Evolutionary conservation across 2,113 vertebrate species (phyloP).

Genomic region (Brevimyrus niger): DNA sequence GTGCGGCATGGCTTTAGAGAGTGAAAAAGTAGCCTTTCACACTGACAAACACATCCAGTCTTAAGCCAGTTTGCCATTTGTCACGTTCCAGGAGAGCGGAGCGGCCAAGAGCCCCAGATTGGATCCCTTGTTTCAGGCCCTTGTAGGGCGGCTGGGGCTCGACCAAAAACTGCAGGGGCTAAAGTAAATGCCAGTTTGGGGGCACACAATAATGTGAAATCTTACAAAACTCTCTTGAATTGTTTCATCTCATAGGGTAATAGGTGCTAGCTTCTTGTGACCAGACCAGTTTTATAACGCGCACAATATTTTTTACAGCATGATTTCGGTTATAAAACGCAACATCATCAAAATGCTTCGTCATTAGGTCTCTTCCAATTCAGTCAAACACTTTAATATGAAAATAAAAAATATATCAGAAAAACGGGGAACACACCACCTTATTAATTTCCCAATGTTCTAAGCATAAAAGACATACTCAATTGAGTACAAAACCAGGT

Average conservation of each 20-base stretch:
- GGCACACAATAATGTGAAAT: not conserved
- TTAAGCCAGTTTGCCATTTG: slow-evolving; percentile 11
- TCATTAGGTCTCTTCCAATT: not conserved
- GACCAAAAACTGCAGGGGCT: not conserved
- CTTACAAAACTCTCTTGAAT: not conserved
- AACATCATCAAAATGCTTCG: not conserved
- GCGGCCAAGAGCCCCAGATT: not conserved
- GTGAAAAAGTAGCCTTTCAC: slow-evolving; percentile 7
- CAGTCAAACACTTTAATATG: not conserved
- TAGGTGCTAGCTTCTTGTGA: not conserved
- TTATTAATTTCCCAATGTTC: not conserved
- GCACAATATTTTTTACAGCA: not conserved
- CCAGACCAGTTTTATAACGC: not conserved
- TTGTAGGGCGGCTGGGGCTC: not conserved
- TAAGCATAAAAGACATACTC: not conserved
- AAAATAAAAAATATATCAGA: not conserved
- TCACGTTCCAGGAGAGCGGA: slow-evolving; percentile 1
- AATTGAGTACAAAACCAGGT: not conserved
- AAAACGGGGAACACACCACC: not conserved
- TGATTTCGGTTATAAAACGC: not conserved
- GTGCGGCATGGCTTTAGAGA: not conserved
- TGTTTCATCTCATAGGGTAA: not conserved
- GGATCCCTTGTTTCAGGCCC: not conserved
- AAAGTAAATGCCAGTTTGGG: slow-evolving; percentile 1
- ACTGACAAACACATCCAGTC: slow-evolving; percentile 7